phyloP scores from a whole-genome alignment of 2,797 vertebrate genomes.

The Lates japonicus region DNA sequence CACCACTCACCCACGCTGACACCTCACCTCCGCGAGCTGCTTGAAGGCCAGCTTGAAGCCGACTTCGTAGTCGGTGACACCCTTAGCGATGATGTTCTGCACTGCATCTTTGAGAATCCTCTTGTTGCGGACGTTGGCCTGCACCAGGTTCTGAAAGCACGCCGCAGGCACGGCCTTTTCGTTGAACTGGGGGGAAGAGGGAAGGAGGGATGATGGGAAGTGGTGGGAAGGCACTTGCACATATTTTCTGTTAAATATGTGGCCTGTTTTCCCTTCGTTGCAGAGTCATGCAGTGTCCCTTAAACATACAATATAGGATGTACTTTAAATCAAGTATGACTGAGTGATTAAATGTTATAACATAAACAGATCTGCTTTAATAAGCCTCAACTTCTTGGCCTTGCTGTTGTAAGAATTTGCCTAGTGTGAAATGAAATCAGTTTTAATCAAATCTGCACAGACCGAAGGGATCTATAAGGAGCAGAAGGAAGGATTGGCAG shows the following conservation, averaged over 20 bases:
- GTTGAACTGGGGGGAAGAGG: slow-evolving; percentile 90
- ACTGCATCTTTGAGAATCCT: slow-evolving; percentile 94
- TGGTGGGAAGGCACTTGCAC: slow-evolving; percentile 77
- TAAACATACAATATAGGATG: slow-evolving; percentile 13
- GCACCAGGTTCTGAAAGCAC: slow-evolving; percentile 96
- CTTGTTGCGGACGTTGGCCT: slow-evolving; percentile 98
- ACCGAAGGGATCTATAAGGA: slow-evolving; percentile 77
- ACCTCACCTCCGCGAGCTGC: slow-evolving; percentile 85
- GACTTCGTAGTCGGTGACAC: slow-evolving; percentile 95
- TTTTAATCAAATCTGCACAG: slow-evolving; percentile 72
- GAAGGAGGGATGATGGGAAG: slow-evolving; percentile 76
- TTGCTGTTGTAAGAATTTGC: slow-evolving; percentile 25
- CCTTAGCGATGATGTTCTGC: slow-evolving; percentile 92
- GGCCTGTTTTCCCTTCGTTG: slow-evolving; percentile 53
- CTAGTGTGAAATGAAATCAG: slow-evolving; percentile 58
- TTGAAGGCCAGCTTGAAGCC: slow-evolving; percentile 95
- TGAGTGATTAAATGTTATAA: slow-evolving; percentile 24
- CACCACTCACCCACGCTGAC: background rate
- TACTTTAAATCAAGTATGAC: slow-evolving; percentile 24
- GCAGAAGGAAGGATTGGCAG: slow-evolving; percentile 71
- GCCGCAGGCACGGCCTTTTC: slow-evolving; percentile 90
- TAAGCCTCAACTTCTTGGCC: slow-evolving; percentile 23
- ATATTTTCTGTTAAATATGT: slow-evolving; percentile 84
- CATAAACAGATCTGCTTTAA: slow-evolving; percentile 13
- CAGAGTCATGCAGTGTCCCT: slow-evolving; percentile 56